These are phyloP conservation scores for Heterotilapia buettikoferi DNA, from an alignment of 2,113 vertebrate species.

Conservation along the genomic window DNA sequence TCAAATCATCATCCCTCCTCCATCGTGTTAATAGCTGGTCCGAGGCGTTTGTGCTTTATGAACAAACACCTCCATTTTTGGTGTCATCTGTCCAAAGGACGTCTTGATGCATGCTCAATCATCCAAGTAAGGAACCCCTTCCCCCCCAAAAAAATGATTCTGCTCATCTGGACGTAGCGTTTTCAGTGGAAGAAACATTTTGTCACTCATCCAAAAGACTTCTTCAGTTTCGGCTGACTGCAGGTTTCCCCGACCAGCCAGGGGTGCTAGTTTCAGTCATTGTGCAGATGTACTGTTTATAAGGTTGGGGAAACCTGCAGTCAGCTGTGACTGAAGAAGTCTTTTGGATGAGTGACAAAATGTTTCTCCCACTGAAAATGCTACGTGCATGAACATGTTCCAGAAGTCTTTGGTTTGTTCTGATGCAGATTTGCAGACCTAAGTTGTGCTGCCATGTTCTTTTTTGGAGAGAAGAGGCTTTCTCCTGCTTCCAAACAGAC, in stretches of 20 bases:
- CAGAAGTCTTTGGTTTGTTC: neutral
- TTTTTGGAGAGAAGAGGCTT: neutral
- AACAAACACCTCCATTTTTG: neutral
- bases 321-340: neutral
- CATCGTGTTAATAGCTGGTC: neutral
- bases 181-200: neutral
- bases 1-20: neutral
- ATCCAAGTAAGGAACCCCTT: neutral
- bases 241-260: neutral
- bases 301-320: neutral
- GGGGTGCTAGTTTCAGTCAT: neutral
- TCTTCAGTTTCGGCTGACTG: neutral
- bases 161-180: neutral
- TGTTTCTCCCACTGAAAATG: neutral
- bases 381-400: neutral
- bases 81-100: neutral
- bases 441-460: neutral
- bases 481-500: neutral
- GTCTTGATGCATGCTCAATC: neutral
- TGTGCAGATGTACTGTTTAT: neutral
- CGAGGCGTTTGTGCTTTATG: neutral
- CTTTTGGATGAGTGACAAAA: neutral
- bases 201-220: neutral
- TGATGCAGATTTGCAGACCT: neutral
- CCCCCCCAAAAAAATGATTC: neutral